Evolutionary conservation across 2,888 invertebrate species (phyloP), one percentile per base, ranked within the genome.

Genomic region (Euplexia lucipara): DNA sequence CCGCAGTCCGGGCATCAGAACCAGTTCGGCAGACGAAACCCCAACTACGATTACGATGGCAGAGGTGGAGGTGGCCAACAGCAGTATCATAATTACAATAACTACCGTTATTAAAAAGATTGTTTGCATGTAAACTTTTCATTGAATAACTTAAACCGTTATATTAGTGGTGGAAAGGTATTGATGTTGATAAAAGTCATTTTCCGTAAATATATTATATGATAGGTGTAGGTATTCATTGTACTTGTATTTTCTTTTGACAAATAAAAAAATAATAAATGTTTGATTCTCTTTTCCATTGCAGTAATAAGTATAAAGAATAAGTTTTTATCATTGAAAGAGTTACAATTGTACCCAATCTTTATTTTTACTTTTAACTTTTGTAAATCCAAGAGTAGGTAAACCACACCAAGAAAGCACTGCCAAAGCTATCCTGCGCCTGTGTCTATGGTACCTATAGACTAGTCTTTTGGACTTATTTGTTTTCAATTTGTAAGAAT

Each of bases 51-150:
- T 52, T 89, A 88, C 73, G 86, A 87, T 37, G 83, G 83, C 67
- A 85, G 89, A 70, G 84, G 85, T 18, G 84, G 85, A 18, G 85
- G 83, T 14, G 68, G 61, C 26, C 87, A 86, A 41, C 87, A 87
- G 53, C 71, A 71, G 42, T 80, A 86, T 42, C 88, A 87, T 63
- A 87, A 88, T 63, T 88, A 89, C 48, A 88, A 72, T 75, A 84
- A 83, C 48, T 86, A 91, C 78, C 87, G 88, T 37, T 91, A 91
- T 77, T 91, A 84, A 80, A 57, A 59, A 39, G 18, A 20, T 30
- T 20, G 41, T 37, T 41, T 66, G 56, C 54, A 54, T 65, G 22
- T 39, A 47, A 20, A 65, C 7, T 34, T 64, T 41, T 16, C 51
- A 52, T 18, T n/a, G 10, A 16, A 9, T 39, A n/a, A 34, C n/a